Evolutionary conservation across 2,888 invertebrate genomes (phyloP), one percentile per base, ranked within the genome.

Genomic region (Ctenicera cuprea): DNA sequence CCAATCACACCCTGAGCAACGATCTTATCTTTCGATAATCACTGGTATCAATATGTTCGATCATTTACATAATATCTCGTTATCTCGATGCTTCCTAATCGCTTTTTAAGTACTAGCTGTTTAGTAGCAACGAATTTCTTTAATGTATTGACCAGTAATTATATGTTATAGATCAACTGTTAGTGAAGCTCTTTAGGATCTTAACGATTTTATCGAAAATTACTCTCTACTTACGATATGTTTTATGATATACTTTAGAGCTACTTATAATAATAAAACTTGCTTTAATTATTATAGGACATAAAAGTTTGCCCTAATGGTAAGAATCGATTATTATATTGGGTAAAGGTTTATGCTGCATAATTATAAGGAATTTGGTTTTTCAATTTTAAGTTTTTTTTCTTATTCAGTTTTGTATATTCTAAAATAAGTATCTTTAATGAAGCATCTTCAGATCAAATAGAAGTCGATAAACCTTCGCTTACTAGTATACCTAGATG

Each of bases 1-100:
- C 75, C 76, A 75, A 77, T 78, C 78, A 75, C 73, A 76, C 73
- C 71, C 71, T 67, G 73, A 72, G 72, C 72, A 69, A 33, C 54
- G 74, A 77, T 74, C 69, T 75, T 77, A 78, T 75, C 76, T 75
- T 14, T 48, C 70, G 72, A 78, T 78, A 78, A 78, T 77, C 74
- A 72, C 74, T 59, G 63, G 71, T 77, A 78, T 78, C 76, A 74
- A 77, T 72, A 62, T 65, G 73, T 50, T 72, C 72, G 67, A 78
- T 78, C 78, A 73, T 74, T 75, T 75, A 76, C 77, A 76, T 38
- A 38, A 16, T 76, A 76, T 75, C 67, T 73, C 54, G 62, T 73
- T 77, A 76, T 77, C 74, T 71, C 52, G 43, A 68, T 74, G 72
- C 71, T 61, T 70, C 64, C 71, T 76, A 75, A 78, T 78, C 74